Percentiles rank a stretch among this genome's conserved stretches.
Conservation (phyloP, 2,113 vertebrate species). For the Entosphenus tridentatus region DNA sequence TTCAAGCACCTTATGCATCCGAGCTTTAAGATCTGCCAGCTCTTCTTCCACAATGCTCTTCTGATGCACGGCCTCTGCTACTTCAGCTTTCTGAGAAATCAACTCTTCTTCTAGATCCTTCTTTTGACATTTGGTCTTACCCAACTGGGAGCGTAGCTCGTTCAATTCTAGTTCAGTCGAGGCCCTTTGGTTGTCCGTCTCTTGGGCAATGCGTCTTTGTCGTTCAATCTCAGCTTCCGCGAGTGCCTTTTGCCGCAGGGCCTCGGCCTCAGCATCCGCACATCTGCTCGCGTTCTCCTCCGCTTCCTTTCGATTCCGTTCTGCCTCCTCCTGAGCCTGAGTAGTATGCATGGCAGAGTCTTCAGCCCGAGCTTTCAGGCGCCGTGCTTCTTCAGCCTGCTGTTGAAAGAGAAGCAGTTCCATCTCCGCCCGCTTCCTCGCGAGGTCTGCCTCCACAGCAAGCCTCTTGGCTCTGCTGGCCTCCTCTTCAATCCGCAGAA, state of each 20-base stretch:
- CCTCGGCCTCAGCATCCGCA: slow-evolving; percentile 48
- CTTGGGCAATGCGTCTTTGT: slow-evolving; percentile 64
- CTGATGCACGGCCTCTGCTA: slow-evolving; percentile 13
- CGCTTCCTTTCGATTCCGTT: slow-evolving; percentile 57
- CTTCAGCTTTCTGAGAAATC: slow-evolving; percentile 73
- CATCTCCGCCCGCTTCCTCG: slow-evolving; percentile 43
- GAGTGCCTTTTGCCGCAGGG: slow-evolving; percentile 50
- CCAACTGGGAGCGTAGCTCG: slow-evolving; percentile 51
- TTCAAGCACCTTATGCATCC: not conserved
- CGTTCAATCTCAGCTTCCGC: slow-evolving; percentile 72
- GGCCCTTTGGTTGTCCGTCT: slow-evolving; percentile 64
- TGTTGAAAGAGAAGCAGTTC: slow-evolving; percentile 46
- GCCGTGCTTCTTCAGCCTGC: slow-evolving; percentile 61
- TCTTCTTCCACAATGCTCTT: slow-evolving; percentile 2
- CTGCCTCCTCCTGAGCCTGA: slow-evolving; percentile 45
- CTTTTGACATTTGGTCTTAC: slow-evolving; percentile 79
- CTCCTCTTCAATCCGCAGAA: slow-evolving; percentile 39
- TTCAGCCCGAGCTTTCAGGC: slow-evolving; percentile 43
- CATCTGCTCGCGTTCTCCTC: slow-evolving; percentile 56
- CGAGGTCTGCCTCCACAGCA: slow-evolving; percentile 47
- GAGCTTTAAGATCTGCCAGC: not conserved
- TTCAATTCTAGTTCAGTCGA: slow-evolving; percentile 76
- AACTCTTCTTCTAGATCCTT: slow-evolving; percentile 57
- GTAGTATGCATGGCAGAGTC: slow-evolving; percentile 37
- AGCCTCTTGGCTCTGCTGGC: slow-evolving; percentile 43